Conservation (phyloP, 2,888 invertebrate species). For the Cheilosia urbana region DNA sequence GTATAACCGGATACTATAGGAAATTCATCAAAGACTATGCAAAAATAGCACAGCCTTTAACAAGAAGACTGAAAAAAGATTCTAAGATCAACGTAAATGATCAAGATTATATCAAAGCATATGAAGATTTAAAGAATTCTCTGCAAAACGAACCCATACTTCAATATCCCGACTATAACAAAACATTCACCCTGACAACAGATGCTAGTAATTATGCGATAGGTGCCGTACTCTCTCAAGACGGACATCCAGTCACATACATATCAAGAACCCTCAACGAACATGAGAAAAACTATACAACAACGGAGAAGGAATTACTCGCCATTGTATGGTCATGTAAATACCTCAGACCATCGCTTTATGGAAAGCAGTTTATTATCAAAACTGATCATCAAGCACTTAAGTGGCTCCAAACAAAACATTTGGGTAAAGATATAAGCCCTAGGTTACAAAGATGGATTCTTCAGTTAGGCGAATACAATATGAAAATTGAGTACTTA, state of each 20-base stretch:
- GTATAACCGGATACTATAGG: too few relatives aligned
- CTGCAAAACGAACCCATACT: too few relatives aligned
- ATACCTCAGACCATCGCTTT: background rate
- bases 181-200: background rate
- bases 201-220: too few relatives aligned
- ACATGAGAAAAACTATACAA: background rate
- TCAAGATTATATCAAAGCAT: too few relatives aligned
- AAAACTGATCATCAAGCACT: slow-evolving; percentile 71
- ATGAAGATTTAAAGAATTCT: too few relatives aligned
- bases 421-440: slow-evolving; percentile 65
- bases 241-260: background rate
- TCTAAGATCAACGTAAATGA: too few relatives aligned
- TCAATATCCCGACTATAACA: too few relatives aligned
- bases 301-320: background rate
- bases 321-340: slow-evolving; percentile 1
- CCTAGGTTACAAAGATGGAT: slow-evolving; percentile 67
- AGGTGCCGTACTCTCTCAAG: background rate
- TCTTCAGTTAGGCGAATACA: slow-evolving; percentile 63
- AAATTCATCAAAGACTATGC: too few relatives aligned
- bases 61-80: too few relatives aligned
- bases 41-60: too few relatives aligned
- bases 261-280: too few relatives aligned
- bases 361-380: slow-evolving; percentile 76
- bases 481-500: slow-evolving; percentile 1
- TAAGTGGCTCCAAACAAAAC: slow-evolving; percentile 68